Percentiles rank a stretch among this genome's conserved stretches.
Evolutionary conservation across 2,797 vertebrate species (phyloP).

Genomic region (Pterois miles): DNA sequence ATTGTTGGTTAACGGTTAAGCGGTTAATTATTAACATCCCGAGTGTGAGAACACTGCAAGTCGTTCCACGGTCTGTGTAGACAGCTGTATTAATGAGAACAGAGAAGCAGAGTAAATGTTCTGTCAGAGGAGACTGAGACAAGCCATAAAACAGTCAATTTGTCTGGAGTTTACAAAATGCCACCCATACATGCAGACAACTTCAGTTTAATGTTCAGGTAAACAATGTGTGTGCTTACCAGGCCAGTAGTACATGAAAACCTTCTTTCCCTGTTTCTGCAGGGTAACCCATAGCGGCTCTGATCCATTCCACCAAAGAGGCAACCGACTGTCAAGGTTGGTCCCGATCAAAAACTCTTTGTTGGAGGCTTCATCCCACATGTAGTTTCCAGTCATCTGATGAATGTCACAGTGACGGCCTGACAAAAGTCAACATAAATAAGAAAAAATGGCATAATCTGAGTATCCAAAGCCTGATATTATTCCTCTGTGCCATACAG

Average conservation of each 20-base stretch:
- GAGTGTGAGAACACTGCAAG: not conserved
- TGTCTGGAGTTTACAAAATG: not conserved
- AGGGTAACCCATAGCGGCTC: conserved; percentile 96
- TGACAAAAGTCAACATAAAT: conserved; percentile 48
- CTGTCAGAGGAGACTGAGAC: not conserved
- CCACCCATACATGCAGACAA: not conserved
- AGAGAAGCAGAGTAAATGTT: not conserved
- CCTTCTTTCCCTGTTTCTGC: conserved; percentile 87
- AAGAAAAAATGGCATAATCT: not conserved
- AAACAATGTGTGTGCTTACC: conserved; percentile 78
- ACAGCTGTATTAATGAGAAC: not conserved
- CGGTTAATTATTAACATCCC: not conserved
- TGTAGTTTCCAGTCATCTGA: conserved; percentile 96
- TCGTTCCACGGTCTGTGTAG: not conserved
- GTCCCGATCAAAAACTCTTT: conserved; percentile 92
- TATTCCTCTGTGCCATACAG: not conserved
- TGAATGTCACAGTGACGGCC: conserved; percentile 92
- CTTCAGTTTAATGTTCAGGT: not conserved
- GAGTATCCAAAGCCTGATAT: not conserved
- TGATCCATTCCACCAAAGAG: conserved; percentile 95
- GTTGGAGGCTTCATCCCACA: conserved; percentile 89
- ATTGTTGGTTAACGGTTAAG: not conserved
- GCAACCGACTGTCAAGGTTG: conserved; percentile 88
- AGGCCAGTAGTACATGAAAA: conserved; percentile 97
- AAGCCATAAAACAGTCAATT: not conserved